These are phyloP conservation scores for Patiria miniata DNA, from an alignment of 35 echinoderm and acorn worm species.

Conservation along the genomic window DNA sequence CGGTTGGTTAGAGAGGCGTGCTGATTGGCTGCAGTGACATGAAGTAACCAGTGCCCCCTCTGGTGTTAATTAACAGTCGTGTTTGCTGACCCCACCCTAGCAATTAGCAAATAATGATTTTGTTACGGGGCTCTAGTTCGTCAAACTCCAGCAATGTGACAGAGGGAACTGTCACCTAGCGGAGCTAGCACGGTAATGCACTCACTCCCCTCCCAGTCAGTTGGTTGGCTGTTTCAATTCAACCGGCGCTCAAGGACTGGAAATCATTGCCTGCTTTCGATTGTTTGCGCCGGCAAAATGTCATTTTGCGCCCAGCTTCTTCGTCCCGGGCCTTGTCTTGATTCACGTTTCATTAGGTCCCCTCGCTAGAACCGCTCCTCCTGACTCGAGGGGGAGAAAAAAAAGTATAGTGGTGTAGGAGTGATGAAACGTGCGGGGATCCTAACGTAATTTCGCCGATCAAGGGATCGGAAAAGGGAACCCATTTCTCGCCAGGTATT, in stretches of 20 bases:
- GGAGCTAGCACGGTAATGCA: no score
- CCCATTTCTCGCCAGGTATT: no score
- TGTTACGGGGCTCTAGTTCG: constrained; percentile 41
- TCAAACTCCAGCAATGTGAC: not conserved
- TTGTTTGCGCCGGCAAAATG: constrained; percentile 5
- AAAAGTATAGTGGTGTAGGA: not conserved
- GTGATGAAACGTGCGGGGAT: not conserved
- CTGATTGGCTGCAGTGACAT: constrained; percentile 48
- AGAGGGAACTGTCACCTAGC: no score
- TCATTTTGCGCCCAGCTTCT: not conserved
- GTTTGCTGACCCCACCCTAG: constrained; percentile 61
- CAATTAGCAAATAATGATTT: constrained; percentile 69
- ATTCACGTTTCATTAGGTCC: constrained; percentile 12
- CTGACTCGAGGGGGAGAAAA: no score
- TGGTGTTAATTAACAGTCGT: constrained; percentile 67
- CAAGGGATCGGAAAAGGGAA: no score
- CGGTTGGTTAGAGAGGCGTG: constrained; percentile 38
- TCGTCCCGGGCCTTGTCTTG: not conserved
- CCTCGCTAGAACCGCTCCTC: not conserved
- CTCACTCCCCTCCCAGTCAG: no score
- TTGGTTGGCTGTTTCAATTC: not conserved
- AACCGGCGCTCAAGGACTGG: not conserved
- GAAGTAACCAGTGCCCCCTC: constrained; percentile 51
- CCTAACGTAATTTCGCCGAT: constrained; percentile 16
- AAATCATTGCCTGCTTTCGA: constrained; percentile 2